phyloP scores from a whole-genome alignment of 2,113 vertebrate genomes.

The Hippoglossus stenolepis region DNA sequence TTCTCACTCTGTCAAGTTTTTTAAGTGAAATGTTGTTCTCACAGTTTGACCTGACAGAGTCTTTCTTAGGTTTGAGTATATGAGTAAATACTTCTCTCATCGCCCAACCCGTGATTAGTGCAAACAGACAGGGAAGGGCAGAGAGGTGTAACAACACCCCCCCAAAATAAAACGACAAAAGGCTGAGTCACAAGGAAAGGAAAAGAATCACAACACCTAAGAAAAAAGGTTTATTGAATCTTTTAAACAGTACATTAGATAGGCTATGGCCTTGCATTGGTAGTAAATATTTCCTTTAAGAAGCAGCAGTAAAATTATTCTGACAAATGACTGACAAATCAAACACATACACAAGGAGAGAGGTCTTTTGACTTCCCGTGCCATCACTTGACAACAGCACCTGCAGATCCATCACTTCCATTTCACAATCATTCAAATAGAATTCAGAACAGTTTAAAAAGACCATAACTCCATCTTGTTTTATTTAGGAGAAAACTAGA shows the following conservation, averaged over 20 bases:
- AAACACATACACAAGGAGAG: slow-evolving; percentile 59
- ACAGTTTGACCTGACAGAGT: background rate
- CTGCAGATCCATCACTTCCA: slow-evolving; percentile 61
- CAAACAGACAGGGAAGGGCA: background rate
- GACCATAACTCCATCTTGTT: slow-evolving; percentile 51
- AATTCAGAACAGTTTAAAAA: slow-evolving; percentile 55
- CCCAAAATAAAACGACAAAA: background rate
- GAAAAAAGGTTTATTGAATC: slow-evolving; percentile 70
- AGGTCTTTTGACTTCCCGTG: slow-evolving; percentile 42
- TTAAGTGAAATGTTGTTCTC: too few species aligned
- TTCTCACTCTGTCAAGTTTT: background rate
- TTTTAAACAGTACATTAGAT: slow-evolving; percentile 61
- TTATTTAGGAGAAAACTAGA: slow-evolving; percentile 39
- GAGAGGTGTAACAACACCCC: background rate
- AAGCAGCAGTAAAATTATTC: slow-evolving; percentile 45
- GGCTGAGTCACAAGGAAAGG: background rate
- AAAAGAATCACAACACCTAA: slow-evolving; percentile 29
- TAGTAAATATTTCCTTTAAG: slow-evolving; percentile 28
- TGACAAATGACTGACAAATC: slow-evolving; percentile 65
- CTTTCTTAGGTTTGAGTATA: background rate
- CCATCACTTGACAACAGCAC: slow-evolving; percentile 53
- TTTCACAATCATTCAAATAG: slow-evolving; percentile 61
- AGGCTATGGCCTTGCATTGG: slow-evolving; percentile 43
- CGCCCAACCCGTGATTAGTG: background rate
- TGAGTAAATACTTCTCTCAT: background rate